phyloP scores from a whole-genome alignment of 53 echinoderm and acorn worm species.

The Echinometra lucunter region DNA sequence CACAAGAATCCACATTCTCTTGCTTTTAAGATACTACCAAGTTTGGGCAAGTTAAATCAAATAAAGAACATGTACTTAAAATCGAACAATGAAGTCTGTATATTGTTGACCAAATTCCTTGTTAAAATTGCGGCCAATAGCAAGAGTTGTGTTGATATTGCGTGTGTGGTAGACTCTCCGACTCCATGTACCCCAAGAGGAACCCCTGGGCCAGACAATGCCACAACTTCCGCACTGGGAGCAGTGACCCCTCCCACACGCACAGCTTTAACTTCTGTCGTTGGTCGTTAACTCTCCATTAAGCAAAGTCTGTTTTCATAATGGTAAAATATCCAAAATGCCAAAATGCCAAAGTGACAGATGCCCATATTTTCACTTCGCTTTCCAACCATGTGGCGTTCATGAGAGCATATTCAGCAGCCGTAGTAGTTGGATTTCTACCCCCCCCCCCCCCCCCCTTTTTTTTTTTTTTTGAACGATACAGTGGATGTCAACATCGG shows the following conservation, averaged over 20 bases:
- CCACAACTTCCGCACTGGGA: slow-evolving; percentile 26
- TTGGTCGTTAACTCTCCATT: neutral
- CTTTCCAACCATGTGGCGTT: slow-evolving; percentile 27
- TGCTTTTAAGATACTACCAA: neutral
- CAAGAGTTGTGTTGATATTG: slow-evolving; percentile 18
- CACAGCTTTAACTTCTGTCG: slow-evolving; percentile 10
- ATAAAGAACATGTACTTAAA: neutral
- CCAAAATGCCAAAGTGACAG: slow-evolving; percentile 45
- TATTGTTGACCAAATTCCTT: neutral
- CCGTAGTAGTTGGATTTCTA: neutral
- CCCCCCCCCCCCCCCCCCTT: neutral
- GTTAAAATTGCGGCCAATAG: slow-evolving; percentile 10
- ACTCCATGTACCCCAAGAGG: neutral
- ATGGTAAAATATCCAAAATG: slow-evolving; percentile 12
- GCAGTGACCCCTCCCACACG: slow-evolving; percentile 2
- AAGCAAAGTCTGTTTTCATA: slow-evolving; percentile 31
- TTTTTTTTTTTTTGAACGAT: neutral
- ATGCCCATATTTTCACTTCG: slow-evolving; percentile 57
- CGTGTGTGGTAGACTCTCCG: neutral
- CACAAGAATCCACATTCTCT: no score
- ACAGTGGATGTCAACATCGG: neutral
- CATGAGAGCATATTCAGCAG: neutral
- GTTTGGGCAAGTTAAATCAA: neutral
- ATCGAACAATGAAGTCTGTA: slow-evolving; percentile 6
- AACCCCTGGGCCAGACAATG: slow-evolving; percentile 31